Evolutionary conservation across 92 coral and sea anemone genomes (phyloP), one percentile per base, ranked within the genome.

Genomic region (Anthopleura xanthogrammica): DNA sequence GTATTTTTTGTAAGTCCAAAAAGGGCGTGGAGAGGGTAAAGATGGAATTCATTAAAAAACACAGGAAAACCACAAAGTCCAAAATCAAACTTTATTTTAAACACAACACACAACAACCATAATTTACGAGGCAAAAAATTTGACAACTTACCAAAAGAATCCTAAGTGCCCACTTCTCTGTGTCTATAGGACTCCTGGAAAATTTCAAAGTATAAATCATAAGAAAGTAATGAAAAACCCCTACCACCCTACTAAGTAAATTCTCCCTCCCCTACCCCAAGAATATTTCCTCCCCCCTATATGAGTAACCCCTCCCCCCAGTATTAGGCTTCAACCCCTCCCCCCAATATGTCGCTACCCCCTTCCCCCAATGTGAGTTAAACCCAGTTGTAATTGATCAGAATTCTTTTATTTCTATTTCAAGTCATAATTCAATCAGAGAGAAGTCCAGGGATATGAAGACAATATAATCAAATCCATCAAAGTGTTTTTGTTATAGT

Each of bases 1-100:
- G 84, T 52, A 70, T 81, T 68, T 81, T 80, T 81, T 81, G 42
- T 2, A 23, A 70, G 55, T 23, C 56, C 50, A 56, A 81, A 81
- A 81, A 48, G 84, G 84, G 84, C 50, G 84, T 81, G 84, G 71
- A 80, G 75, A 52, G 75, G 64, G 65, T 80, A 80, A 74, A 80
- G 75, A 80, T 80, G 83, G 83, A 80, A 81, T 81, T 10, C 77
- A 81, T 81, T 81, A 81, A 81, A 68, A 70, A 68, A 9, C 50
- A 42, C 8, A 65, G 20, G 41, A 43, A 80, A 46, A n/a, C 55
- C 0, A 29, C 14, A 0, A 29, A 68, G 42, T 36, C 74, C 14
- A 68, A 68, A 68, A 0, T 62, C 75, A 16, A 60, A 68, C 84
- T 81, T 46, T 23, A 81, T 46, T 81, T 40, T 1, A 19, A 19